Evolutionary conservation across 2,888 invertebrate genomes (phyloP).

Genomic region (Cantharis rustica): DNA sequence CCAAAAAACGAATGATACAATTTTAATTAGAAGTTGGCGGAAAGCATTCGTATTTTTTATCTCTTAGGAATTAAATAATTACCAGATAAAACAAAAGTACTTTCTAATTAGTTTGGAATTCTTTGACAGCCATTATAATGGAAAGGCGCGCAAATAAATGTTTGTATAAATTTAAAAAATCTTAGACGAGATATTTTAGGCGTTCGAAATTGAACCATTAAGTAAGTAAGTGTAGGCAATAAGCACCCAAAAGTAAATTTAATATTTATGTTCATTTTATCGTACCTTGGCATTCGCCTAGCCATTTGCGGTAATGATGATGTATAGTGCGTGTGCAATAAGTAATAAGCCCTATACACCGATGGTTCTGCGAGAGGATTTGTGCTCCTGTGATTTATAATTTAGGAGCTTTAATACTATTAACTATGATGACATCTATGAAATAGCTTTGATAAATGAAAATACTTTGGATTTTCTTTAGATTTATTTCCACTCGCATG

Average conservation of each 20-base stretch:
- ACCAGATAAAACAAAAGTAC: slow-evolving; percentile 40
- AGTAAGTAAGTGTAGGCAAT: neutral
- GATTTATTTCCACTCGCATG: neutral
- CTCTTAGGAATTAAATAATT: slow-evolving; percentile 39
- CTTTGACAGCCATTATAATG: slow-evolving; percentile 27
- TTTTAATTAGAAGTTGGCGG: slow-evolving; percentile 37
- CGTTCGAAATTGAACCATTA: neutral
- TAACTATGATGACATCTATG: slow-evolving; percentile 31
- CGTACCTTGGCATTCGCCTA: slow-evolving; percentile 19
- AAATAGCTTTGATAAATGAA: slow-evolving; percentile 14
- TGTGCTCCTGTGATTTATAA: slow-evolving; percentile 30
- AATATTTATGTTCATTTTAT: slow-evolving; percentile 21
- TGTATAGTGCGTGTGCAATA: slow-evolving; percentile 32
- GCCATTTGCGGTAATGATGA: slow-evolving; percentile 34
- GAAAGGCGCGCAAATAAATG: neutral
- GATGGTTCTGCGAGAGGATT: slow-evolving; percentile 22
- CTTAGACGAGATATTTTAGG: neutral
- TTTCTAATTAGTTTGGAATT: slow-evolving; percentile 39
- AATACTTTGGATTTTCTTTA: neutral
- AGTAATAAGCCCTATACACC: slow-evolving; percentile 24
- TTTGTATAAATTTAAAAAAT: neutral
- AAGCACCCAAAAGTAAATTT: slow-evolving; percentile 6
- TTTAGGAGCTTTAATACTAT: slow-evolving; percentile 34
- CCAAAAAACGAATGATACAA: slow-evolving; percentile 31
- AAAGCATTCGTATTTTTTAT: slow-evolving; percentile 30